These are phyloP conservation scores for Triplophysa yarkandensis DNA, from an alignment of 2,797 vertebrate genomes.

Conservation along the genomic window DNA sequence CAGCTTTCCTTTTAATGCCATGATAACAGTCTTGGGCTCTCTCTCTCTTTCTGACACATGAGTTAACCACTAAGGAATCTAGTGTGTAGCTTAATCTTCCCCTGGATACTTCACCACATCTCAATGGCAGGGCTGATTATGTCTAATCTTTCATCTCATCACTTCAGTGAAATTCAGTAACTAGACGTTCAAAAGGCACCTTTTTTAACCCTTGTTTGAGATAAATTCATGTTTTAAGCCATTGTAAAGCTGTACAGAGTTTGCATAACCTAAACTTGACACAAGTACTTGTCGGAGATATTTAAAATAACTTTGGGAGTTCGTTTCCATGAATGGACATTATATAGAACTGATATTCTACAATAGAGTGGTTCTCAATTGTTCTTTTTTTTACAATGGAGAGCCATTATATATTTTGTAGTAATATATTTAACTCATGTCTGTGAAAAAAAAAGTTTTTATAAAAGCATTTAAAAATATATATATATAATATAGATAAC, in stretches of 20 bases:
- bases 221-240: slow-evolving; percentile 16
- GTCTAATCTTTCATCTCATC: slow-evolving; percentile 31
- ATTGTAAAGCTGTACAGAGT: not conserved
- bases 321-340: not conserved
- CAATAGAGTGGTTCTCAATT: not conserved
- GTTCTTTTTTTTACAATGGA: no score
- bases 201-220: slow-evolving; percentile 12
- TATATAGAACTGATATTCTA: not conserved
- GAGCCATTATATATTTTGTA: no score
- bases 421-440: no score
- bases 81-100: slow-evolving; percentile 11
- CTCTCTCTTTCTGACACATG: not conserved
- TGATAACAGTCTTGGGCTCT: not conserved
- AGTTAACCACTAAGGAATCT: not conserved
- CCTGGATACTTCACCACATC: slow-evolving; percentile 9
- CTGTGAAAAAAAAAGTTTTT: no score
- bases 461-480: no score
- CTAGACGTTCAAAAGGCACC: slow-evolving; percentile 11
- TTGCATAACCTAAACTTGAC: slow-evolving; percentile 5
- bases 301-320: not conserved
- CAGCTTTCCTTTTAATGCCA: slow-evolving; percentile 27
- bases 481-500: no score
- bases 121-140: slow-evolving; percentile 41
- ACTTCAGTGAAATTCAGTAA: slow-evolving; percentile 19
- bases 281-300: not conserved